Evolutionary conservation across 1,140 invertebrate species (phyloP).

Genomic region (Planococcus citri): DNA sequence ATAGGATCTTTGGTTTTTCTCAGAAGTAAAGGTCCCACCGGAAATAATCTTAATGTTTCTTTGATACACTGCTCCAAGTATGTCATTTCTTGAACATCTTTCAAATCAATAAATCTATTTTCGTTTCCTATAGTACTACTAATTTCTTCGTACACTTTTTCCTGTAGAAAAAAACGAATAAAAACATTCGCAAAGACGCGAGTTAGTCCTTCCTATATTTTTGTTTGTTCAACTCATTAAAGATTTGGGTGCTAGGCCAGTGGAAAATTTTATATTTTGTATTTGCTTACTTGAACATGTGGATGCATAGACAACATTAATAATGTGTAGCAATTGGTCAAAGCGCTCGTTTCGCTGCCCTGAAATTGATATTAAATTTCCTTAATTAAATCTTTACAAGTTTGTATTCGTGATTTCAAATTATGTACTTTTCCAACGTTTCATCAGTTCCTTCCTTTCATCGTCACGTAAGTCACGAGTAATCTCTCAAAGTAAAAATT

Average conservation of each 20-base stretch:
- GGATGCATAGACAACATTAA: slow-evolving; percentile 44
- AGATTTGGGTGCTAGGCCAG: no score
- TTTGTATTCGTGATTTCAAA: no score
- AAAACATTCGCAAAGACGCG: no score
- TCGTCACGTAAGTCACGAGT: no score
- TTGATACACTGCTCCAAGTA: slow-evolving; percentile 48
- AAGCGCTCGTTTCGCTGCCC: slow-evolving; percentile 56
- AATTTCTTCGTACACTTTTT: slow-evolving; percentile 25
- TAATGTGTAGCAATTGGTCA: slow-evolving; percentile 35
- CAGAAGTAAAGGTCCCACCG: slow-evolving; percentile 46
- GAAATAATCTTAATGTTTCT: slow-evolving; percentile 43
- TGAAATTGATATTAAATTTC: slow-evolving; percentile 29
- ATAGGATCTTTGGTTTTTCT: slow-evolving; percentile 37
- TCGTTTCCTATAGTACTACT: slow-evolving; percentile 35
- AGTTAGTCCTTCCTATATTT: no score
- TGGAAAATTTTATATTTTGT: not conserved
- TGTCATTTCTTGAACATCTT: slow-evolving; percentile 42
- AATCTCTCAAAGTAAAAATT: no score
- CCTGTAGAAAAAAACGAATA: slow-evolving; percentile 17
- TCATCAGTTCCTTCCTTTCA: no score
- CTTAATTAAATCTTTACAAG: no score
- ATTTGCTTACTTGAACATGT: slow-evolving; percentile 38
- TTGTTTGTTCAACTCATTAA: no score
- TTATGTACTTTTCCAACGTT: no score
- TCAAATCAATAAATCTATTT: slow-evolving; percentile 35